These are phyloP conservation scores for Aplocera efformata DNA, from an alignment of 2,888 invertebrate genomes.

Conservation along the genomic window DNA sequence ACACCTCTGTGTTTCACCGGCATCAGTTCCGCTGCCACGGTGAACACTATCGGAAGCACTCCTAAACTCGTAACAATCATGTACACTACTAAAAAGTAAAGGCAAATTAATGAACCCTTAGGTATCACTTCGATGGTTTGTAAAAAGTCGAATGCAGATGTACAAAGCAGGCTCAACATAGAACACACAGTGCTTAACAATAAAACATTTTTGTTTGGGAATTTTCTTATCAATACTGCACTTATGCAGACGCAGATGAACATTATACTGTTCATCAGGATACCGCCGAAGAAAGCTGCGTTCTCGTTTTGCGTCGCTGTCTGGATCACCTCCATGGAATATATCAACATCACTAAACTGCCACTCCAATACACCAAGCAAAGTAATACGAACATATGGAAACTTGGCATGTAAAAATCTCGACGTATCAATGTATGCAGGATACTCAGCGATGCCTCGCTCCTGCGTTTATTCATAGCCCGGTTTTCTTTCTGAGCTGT, in stretches of 20 bases:
- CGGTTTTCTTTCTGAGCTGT: slow-evolving; percentile 17
- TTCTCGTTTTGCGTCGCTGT: slow-evolving; percentile 8
- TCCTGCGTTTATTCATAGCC: neutral
- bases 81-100: slow-evolving; percentile 5
- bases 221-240: slow-evolving; percentile 1
- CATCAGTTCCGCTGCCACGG: slow-evolving; percentile 8
- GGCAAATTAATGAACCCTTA: slow-evolving; percentile 1
- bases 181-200: slow-evolving; percentile 1
- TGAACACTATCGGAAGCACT: neutral
- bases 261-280: slow-evolving; percentile 10
- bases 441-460: neutral
- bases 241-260: slow-evolving; percentile 4
- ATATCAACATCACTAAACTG: slow-evolving; percentile 12
- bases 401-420: slow-evolving; percentile 15
- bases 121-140: neutral
- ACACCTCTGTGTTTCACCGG: slow-evolving; percentile 16
- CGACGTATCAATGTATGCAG: neutral
- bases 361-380: slow-evolving; percentile 15
- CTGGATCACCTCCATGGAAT: slow-evolving; percentile 10
- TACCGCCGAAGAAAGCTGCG: slow-evolving; percentile 4
- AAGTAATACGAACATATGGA: slow-evolving; percentile 14
- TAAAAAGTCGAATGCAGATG: neutral
- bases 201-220: slow-evolving; percentile 8
- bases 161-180: neutral
- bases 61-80: neutral